phyloP scores from a whole-genome alignment of 53 echinoderm and acorn worm genomes.

The Henricia sp. region DNA sequence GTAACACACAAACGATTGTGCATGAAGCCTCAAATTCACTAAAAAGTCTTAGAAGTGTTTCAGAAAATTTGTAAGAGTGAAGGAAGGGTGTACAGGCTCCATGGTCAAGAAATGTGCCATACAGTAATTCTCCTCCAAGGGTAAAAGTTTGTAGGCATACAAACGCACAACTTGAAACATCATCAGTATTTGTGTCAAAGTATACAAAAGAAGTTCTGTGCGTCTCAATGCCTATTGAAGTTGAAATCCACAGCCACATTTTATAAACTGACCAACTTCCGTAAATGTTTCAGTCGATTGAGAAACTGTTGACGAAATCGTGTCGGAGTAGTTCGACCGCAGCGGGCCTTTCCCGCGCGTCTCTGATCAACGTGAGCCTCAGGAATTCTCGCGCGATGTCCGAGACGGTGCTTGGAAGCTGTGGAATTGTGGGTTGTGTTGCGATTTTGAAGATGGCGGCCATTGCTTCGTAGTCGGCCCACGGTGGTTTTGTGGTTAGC shows the following conservation, averaged over 20 bases:
- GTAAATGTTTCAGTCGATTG: constrained; percentile 57
- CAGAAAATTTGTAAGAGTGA: too few relatives aligned
- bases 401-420: constrained; percentile 80
- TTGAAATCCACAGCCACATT: constrained; percentile 25
- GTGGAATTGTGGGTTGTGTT: constrained; percentile 80
- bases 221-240: constrained; percentile 68
- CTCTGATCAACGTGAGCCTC: constrained; percentile 66
- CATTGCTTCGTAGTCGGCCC: constrained; percentile 98
- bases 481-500: constrained; percentile 95
- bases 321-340: constrained; percentile 80
- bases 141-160: too few relatives aligned
- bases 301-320: constrained; percentile 80
- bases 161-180: too few relatives aligned
- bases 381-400: constrained; percentile 78
- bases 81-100: too few relatives aligned
- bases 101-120: too few relatives aligned
- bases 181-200: too few relatives aligned
- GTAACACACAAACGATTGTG: too few relatives aligned
- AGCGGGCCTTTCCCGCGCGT: constrained; percentile 75
- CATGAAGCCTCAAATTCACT: too few relatives aligned
- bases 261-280: constrained; percentile 46
- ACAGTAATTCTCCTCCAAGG: too few relatives aligned
- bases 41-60: too few relatives aligned
- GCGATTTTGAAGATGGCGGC: constrained; percentile 99
- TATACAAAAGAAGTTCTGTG: constrained; percentile 10